phyloP scores from a whole-genome alignment of 2,888 invertebrate genomes.

The Drosophila siamana region DNA sequence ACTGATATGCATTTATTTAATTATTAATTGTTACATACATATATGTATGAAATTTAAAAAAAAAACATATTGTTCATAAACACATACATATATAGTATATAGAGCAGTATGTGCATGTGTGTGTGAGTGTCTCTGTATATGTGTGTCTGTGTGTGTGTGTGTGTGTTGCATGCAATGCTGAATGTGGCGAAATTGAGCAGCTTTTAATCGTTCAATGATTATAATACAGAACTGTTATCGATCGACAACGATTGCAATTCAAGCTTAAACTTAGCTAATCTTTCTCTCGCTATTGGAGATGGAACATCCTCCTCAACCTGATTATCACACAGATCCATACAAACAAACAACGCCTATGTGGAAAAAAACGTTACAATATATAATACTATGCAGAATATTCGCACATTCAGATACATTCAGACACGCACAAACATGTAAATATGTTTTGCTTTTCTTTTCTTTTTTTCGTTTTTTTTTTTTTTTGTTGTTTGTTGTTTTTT shows the following conservation, averaged over 20 bases:
- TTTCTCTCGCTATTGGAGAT: neutral
- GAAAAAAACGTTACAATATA: conserved; percentile 6
- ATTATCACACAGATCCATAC: conserved; percentile 39
- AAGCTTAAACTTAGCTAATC: conserved; percentile 8
- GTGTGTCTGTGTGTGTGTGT: no score
- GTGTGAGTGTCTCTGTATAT: no score
- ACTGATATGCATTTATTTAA: conserved; percentile 75
- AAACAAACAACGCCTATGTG: conserved; percentile 9
- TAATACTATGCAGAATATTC: conserved; percentile 11
- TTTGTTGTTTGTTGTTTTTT: neutral
- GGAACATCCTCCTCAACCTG: conserved; percentile 16
- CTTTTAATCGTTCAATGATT: neutral
- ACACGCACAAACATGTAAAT: conserved; percentile 7
- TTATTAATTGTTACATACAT: conserved; percentile 53
- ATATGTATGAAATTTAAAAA: conserved; percentile 20
- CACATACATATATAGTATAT: conserved; percentile 2
- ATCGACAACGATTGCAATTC: conserved; percentile 10
- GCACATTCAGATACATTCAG: conserved; percentile 8
- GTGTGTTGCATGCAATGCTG: neutral
- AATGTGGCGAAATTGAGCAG: conserved; percentile 16
- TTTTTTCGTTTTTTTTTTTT: conserved; percentile 24
- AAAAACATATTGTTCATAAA: conserved; percentile 15
- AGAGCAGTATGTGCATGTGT: conserved; percentile 4
- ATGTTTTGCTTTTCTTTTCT: neutral
- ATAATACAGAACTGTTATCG: conserved; percentile 3